These are phyloP conservation scores for Lissonota sp. DNA, from an alignment of 2,888 invertebrate genomes.

Conservation along the genomic window DNA sequence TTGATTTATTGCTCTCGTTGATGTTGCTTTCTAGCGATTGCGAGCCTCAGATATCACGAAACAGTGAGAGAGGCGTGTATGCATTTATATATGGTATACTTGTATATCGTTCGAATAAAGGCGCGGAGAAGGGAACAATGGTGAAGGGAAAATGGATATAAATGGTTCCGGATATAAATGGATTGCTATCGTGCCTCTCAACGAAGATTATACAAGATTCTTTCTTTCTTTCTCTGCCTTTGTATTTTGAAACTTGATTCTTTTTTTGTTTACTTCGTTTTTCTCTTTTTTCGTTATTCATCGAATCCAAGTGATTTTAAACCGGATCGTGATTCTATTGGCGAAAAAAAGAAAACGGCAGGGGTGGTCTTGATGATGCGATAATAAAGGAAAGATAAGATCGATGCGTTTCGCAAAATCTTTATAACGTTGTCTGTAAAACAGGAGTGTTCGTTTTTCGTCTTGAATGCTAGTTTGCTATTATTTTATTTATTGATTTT, in stretches of 20 bases:
- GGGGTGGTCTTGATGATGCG: constrained; percentile 3
- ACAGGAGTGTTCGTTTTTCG: constrained; percentile 18
- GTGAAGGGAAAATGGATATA: constrained; percentile 53
- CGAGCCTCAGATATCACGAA: constrained; percentile 55
- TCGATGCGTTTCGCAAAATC: constrained; percentile 17
- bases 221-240: constrained; percentile 8
- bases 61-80: constrained; percentile 25
- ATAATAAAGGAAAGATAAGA: constrained; percentile 2
- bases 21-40: constrained; percentile 68
- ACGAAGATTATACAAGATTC: constrained; percentile 51
- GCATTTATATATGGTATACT: constrained; percentile 17
- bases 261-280: not conserved
- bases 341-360: not conserved
- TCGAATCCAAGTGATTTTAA: constrained; percentile 20
- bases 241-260: not conserved
- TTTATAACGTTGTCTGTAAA: not conserved
- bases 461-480: constrained; percentile 15
- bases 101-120: constrained; percentile 22
- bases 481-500: constrained; percentile 20
- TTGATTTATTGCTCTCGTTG: constrained; percentile 76
- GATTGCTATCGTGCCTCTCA: constrained; percentile 43
- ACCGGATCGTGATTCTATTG: not conserved
- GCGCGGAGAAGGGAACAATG: constrained; percentile 33
- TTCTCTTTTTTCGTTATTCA: constrained; percentile 24
- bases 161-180: constrained; percentile 57